Evolutionary conservation across 2,113 vertebrate species (phyloP), one percentile per base, ranked within the genome.

Genomic region (Melanotaenia duboulayi): DNA sequence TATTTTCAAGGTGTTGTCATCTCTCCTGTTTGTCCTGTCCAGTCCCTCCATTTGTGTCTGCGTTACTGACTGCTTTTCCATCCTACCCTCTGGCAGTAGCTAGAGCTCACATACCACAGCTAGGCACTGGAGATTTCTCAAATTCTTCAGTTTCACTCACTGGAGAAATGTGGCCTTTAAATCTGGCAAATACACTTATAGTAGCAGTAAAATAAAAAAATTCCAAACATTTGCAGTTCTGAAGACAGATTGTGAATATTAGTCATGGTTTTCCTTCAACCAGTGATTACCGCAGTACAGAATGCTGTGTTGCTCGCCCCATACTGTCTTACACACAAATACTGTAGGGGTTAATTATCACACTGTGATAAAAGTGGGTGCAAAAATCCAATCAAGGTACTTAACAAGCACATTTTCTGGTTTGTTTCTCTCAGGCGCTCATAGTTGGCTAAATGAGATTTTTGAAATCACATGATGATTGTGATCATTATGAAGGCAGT

Each of bases 101-200:
- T 35, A 49, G 7, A 7, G 20, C 70, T 82, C 42, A 67, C 81
- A 90, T 92, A 89, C 86, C 87, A 65, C 72, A 61, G 76, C 84
- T 77, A 80, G 82, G 85, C 91, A 90, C 90, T 86, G 73, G 85
- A 89, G 85, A 93, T 92, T 90, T 93, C 89, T 93, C 67, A 80
- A 83, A 93, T 93, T 92, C 82, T 80, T 92, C 69, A 12, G 74
- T 89, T 89, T 90, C 84, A 87, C 79, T 81, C 68, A 76, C 56
- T 46, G 42, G 63, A 82, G 65, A 83, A 78, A 63, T 58, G 60
- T 56, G 44, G 52, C 51, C 57, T 71, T 65, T 44, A 57, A 58
- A 62, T 76, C 49, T 52, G 80, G 69, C 23, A 73, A 52, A 60
- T 77, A 55, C 66, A 61, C 65, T 52, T 37, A 65, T 19, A 13